These are phyloP conservation scores for Chromoteleia sp. DNA, from an alignment of 2,888 invertebrate genomes.

Conservation along the genomic window DNA sequence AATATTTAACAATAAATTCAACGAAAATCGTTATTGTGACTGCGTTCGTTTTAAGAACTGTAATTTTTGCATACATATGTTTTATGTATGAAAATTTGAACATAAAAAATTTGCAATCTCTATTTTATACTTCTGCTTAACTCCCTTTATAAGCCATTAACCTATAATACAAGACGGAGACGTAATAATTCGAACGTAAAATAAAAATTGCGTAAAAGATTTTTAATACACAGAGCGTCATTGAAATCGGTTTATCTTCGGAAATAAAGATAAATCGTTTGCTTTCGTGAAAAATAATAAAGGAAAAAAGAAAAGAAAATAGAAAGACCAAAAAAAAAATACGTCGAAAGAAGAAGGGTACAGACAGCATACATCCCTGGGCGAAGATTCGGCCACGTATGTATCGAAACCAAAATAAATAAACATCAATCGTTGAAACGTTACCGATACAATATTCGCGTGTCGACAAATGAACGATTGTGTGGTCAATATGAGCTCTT, in stretches of 20 bases:
- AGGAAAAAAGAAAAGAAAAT: too few relatives aligned
- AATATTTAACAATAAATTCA: too few relatives aligned
- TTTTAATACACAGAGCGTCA: too few relatives aligned
- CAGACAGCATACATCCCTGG: too few relatives aligned
- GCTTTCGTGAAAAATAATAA: background rate
- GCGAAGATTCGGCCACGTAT: background rate
- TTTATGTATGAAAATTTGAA: too few relatives aligned
- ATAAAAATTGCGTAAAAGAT: background rate
- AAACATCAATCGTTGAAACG: conserved; percentile 17
- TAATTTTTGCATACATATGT: too few relatives aligned
- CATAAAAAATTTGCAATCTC: background rate
- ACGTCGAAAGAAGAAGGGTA: too few relatives aligned
- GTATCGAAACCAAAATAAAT: conserved; percentile 8
- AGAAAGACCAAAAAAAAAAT: too few relatives aligned
- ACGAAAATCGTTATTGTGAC: too few relatives aligned
- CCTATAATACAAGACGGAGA: background rate
- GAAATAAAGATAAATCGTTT: background rate
- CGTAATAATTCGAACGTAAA: background rate
- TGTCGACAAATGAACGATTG: conserved; percentile 68
- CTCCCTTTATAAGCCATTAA: conserved; percentile 1
- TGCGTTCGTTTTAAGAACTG: too few relatives aligned
- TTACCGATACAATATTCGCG: conserved; percentile 42
- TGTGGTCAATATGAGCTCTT: conserved; percentile 65
- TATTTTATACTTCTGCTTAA: background rate
- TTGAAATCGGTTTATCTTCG: background rate